Evolutionary conservation across 2,113 vertebrate species (phyloP).

Genomic region (Tragelaphus strepsiceros): DNA sequence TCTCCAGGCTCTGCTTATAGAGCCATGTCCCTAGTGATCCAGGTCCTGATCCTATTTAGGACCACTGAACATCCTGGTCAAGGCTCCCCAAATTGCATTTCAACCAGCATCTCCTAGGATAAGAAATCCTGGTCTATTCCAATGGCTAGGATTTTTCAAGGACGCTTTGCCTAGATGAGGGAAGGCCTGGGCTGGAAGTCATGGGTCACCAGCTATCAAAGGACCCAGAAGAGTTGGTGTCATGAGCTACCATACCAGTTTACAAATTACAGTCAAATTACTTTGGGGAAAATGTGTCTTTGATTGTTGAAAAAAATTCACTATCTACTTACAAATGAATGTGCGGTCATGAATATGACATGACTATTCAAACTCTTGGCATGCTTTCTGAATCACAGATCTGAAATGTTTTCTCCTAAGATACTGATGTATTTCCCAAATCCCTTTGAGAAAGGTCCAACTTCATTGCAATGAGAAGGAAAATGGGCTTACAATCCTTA

Average conservation of each 20-base stretch:
- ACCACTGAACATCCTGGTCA: background rate
- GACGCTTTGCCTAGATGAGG: background rate
- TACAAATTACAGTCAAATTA: background rate
- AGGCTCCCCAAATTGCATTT: background rate
- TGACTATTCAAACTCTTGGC: background rate
- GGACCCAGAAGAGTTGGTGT: background rate
- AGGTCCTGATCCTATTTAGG: too few species aligned
- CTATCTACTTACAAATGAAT: background rate
- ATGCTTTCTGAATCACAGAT: background rate
- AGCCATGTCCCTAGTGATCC: background rate
- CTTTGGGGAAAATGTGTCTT: background rate
- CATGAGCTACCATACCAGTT: background rate
- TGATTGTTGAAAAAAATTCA: background rate
- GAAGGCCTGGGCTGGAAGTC: background rate
- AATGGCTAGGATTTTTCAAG: background rate
- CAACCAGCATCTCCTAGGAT: background rate
- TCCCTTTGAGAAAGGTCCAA: background rate
- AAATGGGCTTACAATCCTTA: background rate
- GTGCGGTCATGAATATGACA: background rate
- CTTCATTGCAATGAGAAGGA: background rate
- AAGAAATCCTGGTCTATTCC: background rate
- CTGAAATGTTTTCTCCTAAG: background rate
- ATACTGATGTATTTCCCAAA: background rate
- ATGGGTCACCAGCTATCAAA: background rate
- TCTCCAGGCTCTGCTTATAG: background rate